Evolutionary conservation across 2,888 invertebrate genomes (phyloP), one percentile per base, ranked within the genome.

Genomic region (Andrena fulva): DNA sequence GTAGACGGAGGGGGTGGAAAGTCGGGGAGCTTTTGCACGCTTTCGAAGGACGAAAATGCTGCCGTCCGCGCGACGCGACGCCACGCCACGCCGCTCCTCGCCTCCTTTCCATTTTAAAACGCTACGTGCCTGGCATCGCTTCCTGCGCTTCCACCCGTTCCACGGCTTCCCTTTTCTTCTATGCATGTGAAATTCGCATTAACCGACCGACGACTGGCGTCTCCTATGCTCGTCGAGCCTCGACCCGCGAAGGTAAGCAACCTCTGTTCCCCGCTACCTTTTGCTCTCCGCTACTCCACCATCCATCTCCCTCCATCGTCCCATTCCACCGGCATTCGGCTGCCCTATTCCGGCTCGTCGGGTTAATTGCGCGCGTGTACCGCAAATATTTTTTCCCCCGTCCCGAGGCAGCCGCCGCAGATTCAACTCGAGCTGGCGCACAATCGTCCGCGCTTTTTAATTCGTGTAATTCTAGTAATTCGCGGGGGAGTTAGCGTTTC

Each of bases 41-140:
- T 50, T 56, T 56, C 76, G 82, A 87, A 87, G 89, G 85, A 85
- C 78, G 80, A 78, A 27, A 84, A 87, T 78, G 82, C 75, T 77
- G 82, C 83, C 88, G 86, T 83, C 84, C 71, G 85, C 77, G 84
- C 79, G 77, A 42, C 42, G 35, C 10, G 35, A 77, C 77, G 77
- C 59, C 75, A 35, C 35, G 35, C 42, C 0, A 77, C 75, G 77
- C 59, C 60, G 31, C 59, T 54, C 62, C 29, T 71, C 75, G 59
- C 73, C 85, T 84, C 85, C 86, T 88, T 89, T 87, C 90, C 90
- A 91, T 91, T 91, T 90, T 90, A 90, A 91, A 91, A 91, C 85
- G 87, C 90, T 90, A 91, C 91, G 91, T 91, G 91, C 87, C 82
- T 82, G 85, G 91, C 90, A 91, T 91, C 89, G 85, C 82, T 85